Conservation (phyloP, 1,140 invertebrate species). For the Yoshiicerus persimilis region DNA sequence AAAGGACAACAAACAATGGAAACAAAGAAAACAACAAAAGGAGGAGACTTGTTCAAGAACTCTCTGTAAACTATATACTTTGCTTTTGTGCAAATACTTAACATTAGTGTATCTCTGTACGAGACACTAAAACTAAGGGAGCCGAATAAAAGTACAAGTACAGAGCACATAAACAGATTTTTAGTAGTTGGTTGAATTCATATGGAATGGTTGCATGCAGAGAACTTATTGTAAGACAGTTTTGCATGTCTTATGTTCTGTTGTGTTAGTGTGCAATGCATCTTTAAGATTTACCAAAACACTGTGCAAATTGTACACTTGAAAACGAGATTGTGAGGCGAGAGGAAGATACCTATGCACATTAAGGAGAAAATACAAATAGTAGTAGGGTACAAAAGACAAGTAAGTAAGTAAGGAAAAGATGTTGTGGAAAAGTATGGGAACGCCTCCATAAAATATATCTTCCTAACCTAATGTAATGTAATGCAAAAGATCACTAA, state of each 20-base stretch:
- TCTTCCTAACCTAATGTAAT: neutral
- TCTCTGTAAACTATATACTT: neutral
- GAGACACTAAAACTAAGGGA: neutral
- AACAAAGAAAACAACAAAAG: neutral
- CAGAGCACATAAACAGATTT: neutral
- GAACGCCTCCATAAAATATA: neutral
- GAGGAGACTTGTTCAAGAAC: neutral
- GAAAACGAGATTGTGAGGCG: too few species aligned
- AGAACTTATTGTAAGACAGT: neutral
- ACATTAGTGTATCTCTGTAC: neutral
- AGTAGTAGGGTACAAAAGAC: neutral
- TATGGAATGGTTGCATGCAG: neutral
- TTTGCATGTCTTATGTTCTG: neutral
- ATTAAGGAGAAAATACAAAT: neutral
- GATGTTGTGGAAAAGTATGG: neutral
- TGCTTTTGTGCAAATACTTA: neutral
- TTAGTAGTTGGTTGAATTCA: neutral
- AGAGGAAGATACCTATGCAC: neutral
- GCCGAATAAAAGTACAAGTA: neutral
- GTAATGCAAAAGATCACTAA: neutral
- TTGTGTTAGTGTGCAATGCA: neutral
- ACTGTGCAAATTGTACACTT: neutral
- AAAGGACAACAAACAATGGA: neutral
- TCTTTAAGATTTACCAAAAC: neutral
- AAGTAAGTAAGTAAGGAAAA: neutral